Evolutionary conservation across 2,113 vertebrate genomes (phyloP).

Genomic region (Semnopithecus entellus): DNA sequence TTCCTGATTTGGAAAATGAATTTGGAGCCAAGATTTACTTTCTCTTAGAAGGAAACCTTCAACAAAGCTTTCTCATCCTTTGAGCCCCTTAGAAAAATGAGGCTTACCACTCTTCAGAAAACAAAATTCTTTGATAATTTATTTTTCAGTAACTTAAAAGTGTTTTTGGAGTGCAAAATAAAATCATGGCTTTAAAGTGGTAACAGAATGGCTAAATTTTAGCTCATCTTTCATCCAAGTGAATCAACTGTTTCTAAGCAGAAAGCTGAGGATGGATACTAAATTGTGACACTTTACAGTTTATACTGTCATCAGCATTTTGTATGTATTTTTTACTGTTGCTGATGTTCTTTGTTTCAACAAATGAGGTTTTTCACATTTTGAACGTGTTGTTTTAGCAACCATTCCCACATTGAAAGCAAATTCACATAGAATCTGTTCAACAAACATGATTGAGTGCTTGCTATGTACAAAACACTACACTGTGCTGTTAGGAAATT

Average conservation of each 20-base stretch:
- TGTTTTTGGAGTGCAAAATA: neutral
- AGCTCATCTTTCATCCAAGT: slow-evolving; percentile 17
- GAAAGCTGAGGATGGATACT: neutral
- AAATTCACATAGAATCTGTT: slow-evolving; percentile 10
- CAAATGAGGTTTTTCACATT: slow-evolving; percentile 37
- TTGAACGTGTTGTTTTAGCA: slow-evolving; percentile 45
- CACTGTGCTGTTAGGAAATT: neutral
- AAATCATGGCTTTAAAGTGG: neutral
- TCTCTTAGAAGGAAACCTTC: slow-evolving; percentile 36
- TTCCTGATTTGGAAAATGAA: slow-evolving; percentile 68
- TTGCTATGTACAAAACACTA: neutral
- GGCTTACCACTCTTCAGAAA: slow-evolving; percentile 2
- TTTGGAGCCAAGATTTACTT: slow-evolving; percentile 54
- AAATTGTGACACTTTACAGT: slow-evolving; percentile 7
- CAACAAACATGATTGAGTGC: neutral
- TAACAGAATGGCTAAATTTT: neutral
- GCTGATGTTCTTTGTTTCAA: neutral
- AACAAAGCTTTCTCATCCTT: neutral
- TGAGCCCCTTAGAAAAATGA: slow-evolving; percentile 42
- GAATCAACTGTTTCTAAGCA: slow-evolving; percentile 41
- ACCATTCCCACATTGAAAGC: slow-evolving; percentile 35
- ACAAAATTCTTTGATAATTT: slow-evolving; percentile 3
- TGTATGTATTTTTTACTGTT: slow-evolving; percentile 5
- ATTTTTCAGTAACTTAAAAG: neutral
- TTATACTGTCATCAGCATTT: slow-evolving; percentile 8